Evolutionary conservation across 2,113 vertebrate genomes (phyloP).

Genomic region (Gymnogyps californianus): DNA sequence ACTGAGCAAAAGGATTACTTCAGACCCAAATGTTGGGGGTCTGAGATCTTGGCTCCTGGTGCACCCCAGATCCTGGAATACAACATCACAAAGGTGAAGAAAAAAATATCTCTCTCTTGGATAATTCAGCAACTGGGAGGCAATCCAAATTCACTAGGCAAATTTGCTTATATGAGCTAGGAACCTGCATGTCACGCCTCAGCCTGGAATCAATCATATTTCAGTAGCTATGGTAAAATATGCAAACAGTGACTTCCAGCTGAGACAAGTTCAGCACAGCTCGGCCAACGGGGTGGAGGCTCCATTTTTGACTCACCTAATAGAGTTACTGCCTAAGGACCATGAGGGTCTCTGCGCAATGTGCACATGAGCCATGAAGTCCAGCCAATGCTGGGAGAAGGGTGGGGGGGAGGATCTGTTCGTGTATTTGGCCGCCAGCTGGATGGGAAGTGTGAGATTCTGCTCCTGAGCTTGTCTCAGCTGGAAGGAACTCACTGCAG

Average conservation of each 20-base stretch:
- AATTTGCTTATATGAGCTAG: not conserved
- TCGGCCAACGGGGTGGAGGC: not conserved
- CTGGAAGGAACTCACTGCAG: not conserved
- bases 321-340: not conserved
- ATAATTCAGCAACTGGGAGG: not conserved
- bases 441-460: not conserved
- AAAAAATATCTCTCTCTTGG: not conserved
- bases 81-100: not conserved
- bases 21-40: not conserved
- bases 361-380: not conserved
- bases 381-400: not conserved
- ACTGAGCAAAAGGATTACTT: not conserved
- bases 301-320: not conserved
- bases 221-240: conserved; percentile 24
- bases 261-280: conserved; percentile 23
- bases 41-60: not conserved
- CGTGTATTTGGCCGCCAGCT: not conserved
- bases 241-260: conserved; percentile 46
- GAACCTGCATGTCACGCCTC: conserved; percentile 7
- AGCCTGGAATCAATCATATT: conserved; percentile 22
- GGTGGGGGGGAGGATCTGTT: not conserved
- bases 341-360: not conserved
- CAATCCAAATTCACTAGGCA: not conserved
- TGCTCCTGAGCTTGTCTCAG: not conserved
- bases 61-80: not conserved